These are phyloP conservation scores for Phodopus roborovskii DNA, from an alignment of 2,113 vertebrate species.

Conservation along the genomic window DNA sequence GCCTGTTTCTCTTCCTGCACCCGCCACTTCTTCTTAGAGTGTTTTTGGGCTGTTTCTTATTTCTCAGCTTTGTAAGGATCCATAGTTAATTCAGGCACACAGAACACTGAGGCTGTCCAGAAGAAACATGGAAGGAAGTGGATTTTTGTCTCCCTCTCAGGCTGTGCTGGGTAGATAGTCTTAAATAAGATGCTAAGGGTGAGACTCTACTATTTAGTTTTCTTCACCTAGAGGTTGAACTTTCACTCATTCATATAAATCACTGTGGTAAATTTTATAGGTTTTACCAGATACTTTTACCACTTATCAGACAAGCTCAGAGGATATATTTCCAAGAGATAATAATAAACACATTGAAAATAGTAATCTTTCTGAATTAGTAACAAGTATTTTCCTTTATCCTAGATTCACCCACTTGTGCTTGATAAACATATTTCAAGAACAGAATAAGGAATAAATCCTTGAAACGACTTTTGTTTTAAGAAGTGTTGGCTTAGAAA, in stretches of 20 bases:
- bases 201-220: not conserved
- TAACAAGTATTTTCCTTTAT: slow-evolving; percentile 8
- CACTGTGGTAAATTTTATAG: slow-evolving; percentile 21
- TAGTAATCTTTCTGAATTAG: not conserved
- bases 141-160: not conserved
- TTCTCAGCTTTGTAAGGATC: not conserved
- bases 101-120: not conserved
- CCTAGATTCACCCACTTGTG: slow-evolving; percentile 11
- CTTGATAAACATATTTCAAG: slow-evolving; percentile 43
- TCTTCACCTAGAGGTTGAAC: not conserved
- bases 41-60: not conserved
- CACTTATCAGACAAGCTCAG: not conserved
- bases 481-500: not conserved
- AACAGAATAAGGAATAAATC: slow-evolving; percentile 32
- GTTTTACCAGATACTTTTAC: slow-evolving; percentile 10
- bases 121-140: not conserved
- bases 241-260: slow-evolving; percentile 37
- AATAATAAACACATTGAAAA: not conserved
- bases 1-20: not conserved
- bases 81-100: not conserved
- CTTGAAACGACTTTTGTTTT: slow-evolving; percentile 3
- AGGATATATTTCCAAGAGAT: not conserved
- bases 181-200: not conserved
- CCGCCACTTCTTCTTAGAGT: not conserved
- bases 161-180: not conserved